Evolutionary conservation across 2,113 vertebrate genomes (phyloP).

Genomic region (Antennarius striatus): DNA sequence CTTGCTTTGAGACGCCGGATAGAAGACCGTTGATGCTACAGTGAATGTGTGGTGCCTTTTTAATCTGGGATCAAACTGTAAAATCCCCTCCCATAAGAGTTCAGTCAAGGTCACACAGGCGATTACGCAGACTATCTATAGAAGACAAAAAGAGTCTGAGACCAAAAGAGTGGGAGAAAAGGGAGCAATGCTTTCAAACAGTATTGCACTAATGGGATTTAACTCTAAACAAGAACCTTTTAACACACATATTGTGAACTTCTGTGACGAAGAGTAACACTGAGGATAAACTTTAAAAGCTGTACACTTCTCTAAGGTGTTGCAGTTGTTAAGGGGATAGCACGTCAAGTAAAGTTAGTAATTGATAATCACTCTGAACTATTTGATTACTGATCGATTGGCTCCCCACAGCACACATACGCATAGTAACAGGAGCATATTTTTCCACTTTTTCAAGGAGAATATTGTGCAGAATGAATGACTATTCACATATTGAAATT

Average conservation of each 20-base stretch:
- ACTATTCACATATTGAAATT: too few relatives aligned
- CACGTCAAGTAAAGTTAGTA: too few relatives aligned
- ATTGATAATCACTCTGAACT: too few relatives aligned
- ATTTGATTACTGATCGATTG: too few relatives aligned
- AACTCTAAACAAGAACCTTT: background rate
- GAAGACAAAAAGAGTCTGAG: slow-evolving; percentile 47
- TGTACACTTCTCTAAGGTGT: slow-evolving; percentile 21
- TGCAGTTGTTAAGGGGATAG: too few relatives aligned
- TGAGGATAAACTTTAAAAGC: slow-evolving; percentile 6
- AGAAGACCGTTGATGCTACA: slow-evolving; percentile 62
- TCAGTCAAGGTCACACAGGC: slow-evolving; percentile 79
- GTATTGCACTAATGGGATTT: background rate
- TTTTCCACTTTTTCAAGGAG: too few relatives aligned
- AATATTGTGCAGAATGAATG: too few relatives aligned
- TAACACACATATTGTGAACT: too few relatives aligned
- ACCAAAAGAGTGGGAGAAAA: slow-evolving; percentile 14
- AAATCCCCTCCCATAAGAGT: slow-evolving; percentile 78
- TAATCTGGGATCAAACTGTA: slow-evolving; percentile 84
- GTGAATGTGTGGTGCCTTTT: slow-evolving; percentile 74
- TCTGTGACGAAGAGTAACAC: slow-evolving; percentile 6
- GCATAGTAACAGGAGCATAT: slow-evolving; percentile 1
- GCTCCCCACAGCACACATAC: too few relatives aligned
- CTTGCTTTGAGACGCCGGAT: slow-evolving; percentile 48
- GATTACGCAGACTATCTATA: slow-evolving; percentile 77
- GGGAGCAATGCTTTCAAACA: slow-evolving; percentile 2